Percentiles rank a stretch among this genome's conserved stretches.
Conservation (phyloP, 2,113 vertebrate species). For the Garra rufa region DNA sequence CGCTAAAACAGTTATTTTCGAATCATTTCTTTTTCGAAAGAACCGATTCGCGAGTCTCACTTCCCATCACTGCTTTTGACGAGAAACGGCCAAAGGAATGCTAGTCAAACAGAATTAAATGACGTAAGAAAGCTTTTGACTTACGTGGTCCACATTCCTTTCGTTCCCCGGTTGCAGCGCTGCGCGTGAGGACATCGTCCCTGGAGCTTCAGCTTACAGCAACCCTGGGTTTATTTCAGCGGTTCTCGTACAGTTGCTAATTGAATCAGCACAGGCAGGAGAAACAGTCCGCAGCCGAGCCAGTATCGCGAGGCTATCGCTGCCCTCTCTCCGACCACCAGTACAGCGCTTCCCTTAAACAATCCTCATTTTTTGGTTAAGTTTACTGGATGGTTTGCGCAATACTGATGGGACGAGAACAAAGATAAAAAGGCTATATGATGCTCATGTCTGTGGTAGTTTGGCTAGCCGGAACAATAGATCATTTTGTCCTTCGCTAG, state of each 20-base stretch:
- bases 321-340: slow-evolving; percentile 35
- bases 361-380: slow-evolving; percentile 54
- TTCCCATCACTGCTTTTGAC: not conserved
- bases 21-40: not conserved
- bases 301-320: slow-evolving; percentile 31
- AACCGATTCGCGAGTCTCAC: slow-evolving; percentile 13
- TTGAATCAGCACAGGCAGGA: slow-evolving; percentile 17
- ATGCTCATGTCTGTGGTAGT: slow-evolving; percentile 28
- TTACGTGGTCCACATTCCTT: slow-evolving; percentile 79
- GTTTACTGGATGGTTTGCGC: not conserved
- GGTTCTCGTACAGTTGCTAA: slow-evolving; percentile 41
- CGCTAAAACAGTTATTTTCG: not conserved
- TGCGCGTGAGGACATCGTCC: slow-evolving; percentile 79
- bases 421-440: slow-evolving; percentile 15
- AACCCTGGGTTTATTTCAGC: slow-evolving; percentile 38
- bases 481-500: slow-evolving; percentile 8
- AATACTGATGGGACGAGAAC: not conserved
- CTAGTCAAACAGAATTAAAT: not conserved
- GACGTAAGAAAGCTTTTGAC: slow-evolving; percentile 51
- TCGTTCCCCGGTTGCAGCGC: slow-evolving; percentile 74
- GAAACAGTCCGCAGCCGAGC: slow-evolving; percentile 53
- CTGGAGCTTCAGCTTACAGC: slow-evolving; percentile 61
- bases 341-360: slow-evolving; percentile 29
- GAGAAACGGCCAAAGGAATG: not conserved
- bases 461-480: slow-evolving; percentile 17